Conservation (phyloP, 2,888 invertebrate genomes). For the Rutpela maculata region DNA sequence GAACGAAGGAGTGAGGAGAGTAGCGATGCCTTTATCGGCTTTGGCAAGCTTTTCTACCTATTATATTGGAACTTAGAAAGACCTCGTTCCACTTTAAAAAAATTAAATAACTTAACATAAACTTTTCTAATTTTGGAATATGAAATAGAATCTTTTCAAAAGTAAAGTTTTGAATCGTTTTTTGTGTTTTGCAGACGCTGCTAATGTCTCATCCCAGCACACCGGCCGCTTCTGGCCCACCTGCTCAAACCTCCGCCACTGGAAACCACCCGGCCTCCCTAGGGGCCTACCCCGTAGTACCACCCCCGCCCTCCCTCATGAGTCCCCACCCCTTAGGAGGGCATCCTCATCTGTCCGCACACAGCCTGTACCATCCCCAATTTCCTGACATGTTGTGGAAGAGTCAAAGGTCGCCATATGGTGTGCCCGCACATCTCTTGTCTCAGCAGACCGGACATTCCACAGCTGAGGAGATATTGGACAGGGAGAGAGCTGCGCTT, state of each 20-base stretch:
- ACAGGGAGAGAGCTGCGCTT: conserved; percentile 75
- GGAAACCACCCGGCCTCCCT: conserved; percentile 63
- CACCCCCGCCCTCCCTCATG: conserved; percentile 71
- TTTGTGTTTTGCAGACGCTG: conserved; percentile 75
- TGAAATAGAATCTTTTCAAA: too few species aligned
- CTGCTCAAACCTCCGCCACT: conserved; percentile 57
- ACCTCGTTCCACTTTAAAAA: too few species aligned
- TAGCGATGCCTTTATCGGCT: too few species aligned
- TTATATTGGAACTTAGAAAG: too few species aligned
- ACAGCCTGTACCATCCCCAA: conserved; percentile 66
- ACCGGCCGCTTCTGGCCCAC: conserved; percentile 68
- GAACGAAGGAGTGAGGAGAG: too few species aligned
- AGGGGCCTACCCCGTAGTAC: conserved; percentile 66
- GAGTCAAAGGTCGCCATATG: conserved; percentile 56
- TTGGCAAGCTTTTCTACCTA: too few species aligned
- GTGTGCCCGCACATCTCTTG: conserved; percentile 53
- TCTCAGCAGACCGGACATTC: conserved; percentile 48
- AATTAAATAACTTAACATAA: too few species aligned
- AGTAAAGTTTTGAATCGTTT: neutral
- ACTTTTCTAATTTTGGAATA: too few species aligned
- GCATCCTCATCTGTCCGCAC: conserved; percentile 66
- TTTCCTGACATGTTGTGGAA: conserved; percentile 78
- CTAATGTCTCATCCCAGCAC: conserved; percentile 77
- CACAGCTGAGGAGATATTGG: conserved; percentile 74
- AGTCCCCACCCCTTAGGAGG: conserved; percentile 64